Conservation (phyloP, 2,113 vertebrate species). For the Pipra filicauda region DNA sequence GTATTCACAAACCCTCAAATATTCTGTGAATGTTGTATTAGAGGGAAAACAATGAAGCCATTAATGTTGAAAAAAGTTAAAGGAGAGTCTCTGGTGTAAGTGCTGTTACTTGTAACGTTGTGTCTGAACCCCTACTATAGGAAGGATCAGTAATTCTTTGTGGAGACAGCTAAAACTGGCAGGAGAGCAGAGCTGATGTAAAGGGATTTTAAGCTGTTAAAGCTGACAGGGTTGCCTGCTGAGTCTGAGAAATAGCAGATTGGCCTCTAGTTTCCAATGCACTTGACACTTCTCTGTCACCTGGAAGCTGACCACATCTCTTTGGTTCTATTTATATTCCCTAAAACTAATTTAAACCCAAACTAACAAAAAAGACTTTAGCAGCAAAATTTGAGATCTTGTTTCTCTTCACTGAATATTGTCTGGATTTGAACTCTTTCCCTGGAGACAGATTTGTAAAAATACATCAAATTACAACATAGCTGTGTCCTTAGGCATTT, state of each 20-base stretch:
- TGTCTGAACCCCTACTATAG: not conserved
- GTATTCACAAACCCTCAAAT: not conserved
- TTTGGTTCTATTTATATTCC: not conserved
- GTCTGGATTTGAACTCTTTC: not conserved
- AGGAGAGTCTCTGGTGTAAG: not conserved
- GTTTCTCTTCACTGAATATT: not conserved
- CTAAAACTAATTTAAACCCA: not conserved
- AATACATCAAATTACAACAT: not conserved
- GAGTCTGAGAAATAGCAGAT: slow-evolving; percentile 2
- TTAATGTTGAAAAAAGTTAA: not conserved
- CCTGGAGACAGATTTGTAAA: not conserved
- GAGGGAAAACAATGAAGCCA: not conserved
- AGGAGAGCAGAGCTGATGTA: not conserved
- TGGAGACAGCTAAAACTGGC: not conserved
- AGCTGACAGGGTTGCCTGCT: not conserved
- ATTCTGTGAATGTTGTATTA: not conserved
- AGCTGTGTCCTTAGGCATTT: not conserved
- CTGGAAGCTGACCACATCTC: not conserved
- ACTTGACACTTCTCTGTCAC: not conserved
- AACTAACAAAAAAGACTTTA: not conserved
- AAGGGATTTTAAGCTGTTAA: not conserved
- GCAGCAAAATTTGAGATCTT: not conserved
- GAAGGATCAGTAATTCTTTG: not conserved
- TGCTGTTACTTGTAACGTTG: not conserved
- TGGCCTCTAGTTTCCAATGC: not conserved